Base-by-base conservation (phyloP, 2,113 vertebrate species). In the Dolichallabes microphthalmus region DNA sequence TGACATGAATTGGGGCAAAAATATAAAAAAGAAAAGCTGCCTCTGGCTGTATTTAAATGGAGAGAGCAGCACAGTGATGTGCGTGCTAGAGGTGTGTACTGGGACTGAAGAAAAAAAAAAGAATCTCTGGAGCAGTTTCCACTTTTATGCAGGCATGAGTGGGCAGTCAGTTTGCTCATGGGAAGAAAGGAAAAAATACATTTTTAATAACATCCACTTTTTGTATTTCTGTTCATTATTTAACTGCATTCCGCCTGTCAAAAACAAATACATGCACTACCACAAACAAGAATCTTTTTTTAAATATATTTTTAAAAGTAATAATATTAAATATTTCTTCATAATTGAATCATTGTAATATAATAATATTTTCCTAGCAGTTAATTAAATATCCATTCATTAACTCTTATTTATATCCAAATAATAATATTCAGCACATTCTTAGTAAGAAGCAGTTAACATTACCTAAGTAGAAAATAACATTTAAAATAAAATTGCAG, bases 81-180 rank as follows among this genome's bases (percentile, higher is more conserved):
- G 27, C 53, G 35, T 20, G 53, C 58, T 78, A 58, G 52, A 78
- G 75, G 53, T 78, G 53, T 78, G 53, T 19, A 58, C 35, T 57
- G 27, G 27, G 27, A 57, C 27, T 12, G 57, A 32, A 57, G n/a
- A 77, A n/a, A 52, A 25, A 52, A 75, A 52, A n/a, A 52, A 75
- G 10, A 30, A 75, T 75, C 25, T 52, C 39, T 71, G 68, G 68
- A 71, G 32, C 69, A 73, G 19, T 73, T 73, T 45, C 35, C 19
- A 45, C 69, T 75, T 75, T 53, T 50, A 75, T 53, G 25, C 50
- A 75, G 25, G 73, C 13, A 53, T n/a, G 5, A 53, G 13, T 75
- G 73, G 73, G 73, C 73, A 53, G 13, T 12, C 45, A 50, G 71
- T 52, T 74, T 74, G 71, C 71, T 74, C 71, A 74, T 74, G 71